phyloP scores from a whole-genome alignment of 1,140 invertebrate species.

The Pseudomyrmex pallidus region DNA sequence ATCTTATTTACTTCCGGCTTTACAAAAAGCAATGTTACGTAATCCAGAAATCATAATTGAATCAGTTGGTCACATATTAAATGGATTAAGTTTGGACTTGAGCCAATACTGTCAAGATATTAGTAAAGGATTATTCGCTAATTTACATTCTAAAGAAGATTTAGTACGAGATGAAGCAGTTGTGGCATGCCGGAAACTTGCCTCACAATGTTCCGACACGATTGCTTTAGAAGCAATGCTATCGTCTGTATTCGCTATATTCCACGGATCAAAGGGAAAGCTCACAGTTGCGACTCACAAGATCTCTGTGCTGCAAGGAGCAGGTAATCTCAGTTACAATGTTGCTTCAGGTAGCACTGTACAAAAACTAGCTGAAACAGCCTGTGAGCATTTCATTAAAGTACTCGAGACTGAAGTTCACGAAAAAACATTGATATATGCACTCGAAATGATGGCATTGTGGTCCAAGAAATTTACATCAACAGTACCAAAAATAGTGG shows the following conservation, averaged over 20 bases:
- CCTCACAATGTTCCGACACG: conserved; percentile 90
- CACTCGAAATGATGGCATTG: conserved; percentile 91
- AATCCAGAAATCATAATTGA: conserved; percentile 96
- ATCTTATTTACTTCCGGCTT: conserved; percentile 90
- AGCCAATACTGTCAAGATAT: conserved; percentile 92
- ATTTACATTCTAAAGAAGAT: conserved; percentile 94
- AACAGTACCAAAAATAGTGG: conserved; percentile 89
- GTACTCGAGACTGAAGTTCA: conserved; percentile 95
- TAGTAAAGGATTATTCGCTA: conserved; percentile 91
- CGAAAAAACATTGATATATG: conserved; percentile 94
- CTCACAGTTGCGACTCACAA: conserved; percentile 95
- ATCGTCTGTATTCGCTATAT: conserved; percentile 91
- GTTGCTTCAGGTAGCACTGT: conserved; percentile 87
- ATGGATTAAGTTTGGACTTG: conserved; percentile 90
- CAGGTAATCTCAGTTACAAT: conserved; percentile 92
- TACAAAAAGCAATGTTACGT: conserved; percentile 97
- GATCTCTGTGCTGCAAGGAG: conserved; percentile 94
- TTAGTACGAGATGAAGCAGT: conserved; percentile 90
- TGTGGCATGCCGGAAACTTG: conserved; percentile 89
- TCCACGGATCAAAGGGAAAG: conserved; percentile 96
- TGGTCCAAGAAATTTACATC: conserved; percentile 91
- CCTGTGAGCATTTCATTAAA: conserved; percentile 90
- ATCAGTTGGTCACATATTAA: conserved; percentile 91
- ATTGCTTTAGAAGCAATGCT: conserved; percentile 89
- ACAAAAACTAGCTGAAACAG: conserved; percentile 87